Evolutionary conservation across 2,797 vertebrate genomes (phyloP).

Genomic region (Buphagus erythrorhynchus): DNA sequence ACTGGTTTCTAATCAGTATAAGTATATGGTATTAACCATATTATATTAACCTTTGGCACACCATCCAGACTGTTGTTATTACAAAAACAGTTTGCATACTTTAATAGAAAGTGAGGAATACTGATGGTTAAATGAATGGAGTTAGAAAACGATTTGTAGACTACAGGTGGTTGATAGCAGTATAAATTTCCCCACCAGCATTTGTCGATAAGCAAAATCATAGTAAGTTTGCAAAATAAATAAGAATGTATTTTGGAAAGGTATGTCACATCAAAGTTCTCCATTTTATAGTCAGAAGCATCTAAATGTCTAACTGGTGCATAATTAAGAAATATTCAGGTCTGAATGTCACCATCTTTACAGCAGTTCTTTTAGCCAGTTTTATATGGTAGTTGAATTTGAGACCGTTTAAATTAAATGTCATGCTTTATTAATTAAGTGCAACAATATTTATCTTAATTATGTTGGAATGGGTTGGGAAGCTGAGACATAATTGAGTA

Average conservation of each 20-base stretch:
- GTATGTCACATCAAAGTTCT: neutral
- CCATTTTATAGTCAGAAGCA: neutral
- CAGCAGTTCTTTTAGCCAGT: neutral
- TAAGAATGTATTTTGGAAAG: neutral
- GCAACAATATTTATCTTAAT: conserved; percentile 24
- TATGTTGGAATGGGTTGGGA: neutral
- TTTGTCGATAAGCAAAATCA: neutral
- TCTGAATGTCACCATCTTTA: neutral
- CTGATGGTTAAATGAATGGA: neutral
- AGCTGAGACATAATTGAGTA: neutral
- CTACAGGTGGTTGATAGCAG: neutral
- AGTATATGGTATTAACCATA: neutral
- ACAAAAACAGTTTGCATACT: neutral
- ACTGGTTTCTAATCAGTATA: neutral
- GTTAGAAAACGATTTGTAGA: neutral
- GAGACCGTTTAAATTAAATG: conserved; percentile 7
- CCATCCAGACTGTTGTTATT: neutral
- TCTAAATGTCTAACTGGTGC: neutral
- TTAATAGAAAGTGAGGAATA: neutral
- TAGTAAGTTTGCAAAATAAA: neutral
- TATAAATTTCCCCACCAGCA: neutral
- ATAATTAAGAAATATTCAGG: neutral
- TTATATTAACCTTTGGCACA: neutral
- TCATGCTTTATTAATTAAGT: neutral
- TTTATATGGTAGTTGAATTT: neutral